phyloP scores from a whole-genome alignment of 2,113 vertebrate species.

The Hyaena hyaena region DNA sequence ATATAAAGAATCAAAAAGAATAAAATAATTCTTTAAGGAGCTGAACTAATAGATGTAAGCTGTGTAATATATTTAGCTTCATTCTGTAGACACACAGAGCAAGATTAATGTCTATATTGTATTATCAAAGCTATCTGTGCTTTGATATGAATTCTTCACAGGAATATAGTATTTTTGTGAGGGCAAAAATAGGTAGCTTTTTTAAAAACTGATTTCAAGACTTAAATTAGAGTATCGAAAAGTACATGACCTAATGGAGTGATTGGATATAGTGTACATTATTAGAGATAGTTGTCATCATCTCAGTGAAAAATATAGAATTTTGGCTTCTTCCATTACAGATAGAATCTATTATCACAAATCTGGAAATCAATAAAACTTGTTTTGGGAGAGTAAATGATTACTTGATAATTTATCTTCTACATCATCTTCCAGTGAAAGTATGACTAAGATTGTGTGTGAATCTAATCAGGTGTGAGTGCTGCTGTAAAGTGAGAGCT shows the following conservation, averaged over 20 bases:
- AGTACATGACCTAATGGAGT: background rate
- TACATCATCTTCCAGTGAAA: constrained; percentile 31
- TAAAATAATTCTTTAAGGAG: background rate
- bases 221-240: constrained; percentile 30
- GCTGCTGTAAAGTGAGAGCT: background rate
- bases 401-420: constrained; percentile 65
- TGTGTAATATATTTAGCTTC: background rate
- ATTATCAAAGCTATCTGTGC: background rate
- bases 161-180: background rate
- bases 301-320: constrained; percentile 55
- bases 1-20: background rate
- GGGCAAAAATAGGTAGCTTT: background rate
- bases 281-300: constrained; percentile 52
- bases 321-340: constrained; percentile 45
- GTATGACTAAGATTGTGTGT: background rate
- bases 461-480: background rate
- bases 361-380: constrained; percentile 75
- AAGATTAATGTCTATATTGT: background rate
- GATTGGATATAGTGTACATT: background rate
- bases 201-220: constrained; percentile 38
- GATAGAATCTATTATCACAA: constrained; percentile 57
- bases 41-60: background rate
- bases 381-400: constrained; percentile 65
- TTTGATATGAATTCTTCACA: background rate
- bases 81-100: background rate